Evolutionary conservation across 2,888 invertebrate genomes (phyloP), one percentile per base, ranked within the genome.

Genomic region (Aleiodes alternator): DNA sequence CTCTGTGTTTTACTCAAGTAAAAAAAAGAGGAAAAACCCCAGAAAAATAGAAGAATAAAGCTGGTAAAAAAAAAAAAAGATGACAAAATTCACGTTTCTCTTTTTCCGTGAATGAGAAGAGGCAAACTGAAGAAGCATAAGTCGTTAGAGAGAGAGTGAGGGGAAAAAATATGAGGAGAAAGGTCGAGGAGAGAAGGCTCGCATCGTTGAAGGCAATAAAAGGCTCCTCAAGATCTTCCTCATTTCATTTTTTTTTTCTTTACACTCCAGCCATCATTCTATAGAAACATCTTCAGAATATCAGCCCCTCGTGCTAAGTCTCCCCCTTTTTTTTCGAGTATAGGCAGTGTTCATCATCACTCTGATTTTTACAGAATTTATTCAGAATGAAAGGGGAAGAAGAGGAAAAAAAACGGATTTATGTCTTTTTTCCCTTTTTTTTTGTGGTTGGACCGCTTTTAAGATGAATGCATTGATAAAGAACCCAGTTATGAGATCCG

Each of bases 111-210:
- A 68, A 68, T 68, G 68, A 68, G 50, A 51, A 53, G 31, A 68
- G n/a, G 12, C 51, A 68, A 38, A 31, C 48, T 31, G 8, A 50
- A 23, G 31, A 68, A 51, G 34, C 29, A 66, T 50, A 80, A 78
- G 74, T 61, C 70, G 71, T 51, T 70, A 66, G 72, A 23, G 71
- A 50, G 78, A 51, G 50, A 66, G 72, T 14, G 71, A 50, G 78
- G 56, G 50, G 12, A 34, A 16, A 48, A 14, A 11, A 29, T 6
- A 57, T 34, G 34, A 34, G 34, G 6, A 7, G 29, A 4, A 0
- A 50, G 68, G 68, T 51, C 51, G 68, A 68, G 50, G 48, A 31
- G 68, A 68, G 50, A 51, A 31, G 68, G 7, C 51, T 16, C 8
- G 51, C 68, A 51, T n/a, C 66, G 50, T 66, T 51, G 29, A 14